phyloP scores from a whole-genome alignment of 2,113 vertebrate genomes.

The Pteropus alecto region DNA sequence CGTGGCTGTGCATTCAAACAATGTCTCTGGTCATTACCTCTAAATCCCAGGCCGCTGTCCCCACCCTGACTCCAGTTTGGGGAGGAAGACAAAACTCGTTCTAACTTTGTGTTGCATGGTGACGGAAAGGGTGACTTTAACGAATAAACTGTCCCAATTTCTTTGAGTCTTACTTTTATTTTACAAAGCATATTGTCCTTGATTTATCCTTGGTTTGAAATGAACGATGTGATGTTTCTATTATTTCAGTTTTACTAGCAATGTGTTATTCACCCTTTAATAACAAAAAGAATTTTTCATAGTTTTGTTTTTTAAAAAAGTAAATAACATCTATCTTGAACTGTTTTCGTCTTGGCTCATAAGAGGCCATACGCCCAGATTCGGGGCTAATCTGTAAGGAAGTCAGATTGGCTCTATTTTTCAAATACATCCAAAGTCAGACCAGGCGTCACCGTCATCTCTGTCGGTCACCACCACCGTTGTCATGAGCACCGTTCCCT shows the following conservation, averaged over 20 bases:
- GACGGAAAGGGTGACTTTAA: background rate
- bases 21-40: background rate
- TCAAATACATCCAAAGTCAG: background rate
- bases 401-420: background rate
- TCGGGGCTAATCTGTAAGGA: background rate
- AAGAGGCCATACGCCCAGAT: background rate
- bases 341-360: background rate
- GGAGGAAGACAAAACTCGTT: background rate
- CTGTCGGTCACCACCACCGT: too few relatives aligned
- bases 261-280: background rate
- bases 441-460: background rate
- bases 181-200: background rate
- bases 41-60: background rate
- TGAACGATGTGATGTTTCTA: background rate
- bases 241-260: background rate
- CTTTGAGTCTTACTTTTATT: background rate
- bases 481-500: background rate
- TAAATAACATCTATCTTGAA: background rate
- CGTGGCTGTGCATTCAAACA: background rate
- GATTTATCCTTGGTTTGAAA: background rate
- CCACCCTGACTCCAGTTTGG: background rate
- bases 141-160: background rate
- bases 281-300: background rate
- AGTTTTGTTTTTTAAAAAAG: background rate
- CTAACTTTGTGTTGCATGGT: background rate